A percentile compares a stretch with the other conserved stretches of the same genome.
Conservation (phyloP, 2,113 vertebrate genomes). For the Percina caprodes region DNA sequence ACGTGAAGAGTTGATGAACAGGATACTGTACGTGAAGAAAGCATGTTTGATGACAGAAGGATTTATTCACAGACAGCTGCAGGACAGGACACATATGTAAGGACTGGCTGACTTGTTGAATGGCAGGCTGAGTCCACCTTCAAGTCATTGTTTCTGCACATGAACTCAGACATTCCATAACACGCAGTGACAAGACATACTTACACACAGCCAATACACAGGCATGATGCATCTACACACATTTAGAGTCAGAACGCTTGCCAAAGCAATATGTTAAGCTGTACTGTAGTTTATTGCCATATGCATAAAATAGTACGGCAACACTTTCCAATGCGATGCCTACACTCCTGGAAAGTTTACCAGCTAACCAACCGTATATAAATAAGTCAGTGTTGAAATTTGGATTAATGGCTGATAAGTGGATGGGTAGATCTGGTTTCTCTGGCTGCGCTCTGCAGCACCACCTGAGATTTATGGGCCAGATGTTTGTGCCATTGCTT, state of each 20-base stretch:
- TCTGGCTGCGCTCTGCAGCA: conserved; percentile 51
- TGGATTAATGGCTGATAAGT: conserved; percentile 67
- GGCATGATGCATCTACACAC: conserved; percentile 19
- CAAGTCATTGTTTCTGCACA: conserved; percentile 57
- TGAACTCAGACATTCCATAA: conserved; percentile 70
- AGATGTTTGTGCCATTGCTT: conserved; percentile 74
- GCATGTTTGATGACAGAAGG: conserved; percentile 74
- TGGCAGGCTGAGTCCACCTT: conserved; percentile 50
- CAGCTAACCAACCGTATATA: conserved; percentile 26
- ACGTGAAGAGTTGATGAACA: conserved; percentile 44
- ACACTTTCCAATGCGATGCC: conserved; percentile 13
- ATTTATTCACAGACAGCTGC: conserved; percentile 82
- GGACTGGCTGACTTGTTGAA: conserved; percentile 45
- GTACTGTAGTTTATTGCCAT: conserved; percentile 16
- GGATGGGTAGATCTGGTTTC: conserved; percentile 48
- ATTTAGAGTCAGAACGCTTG: conserved; percentile 4
- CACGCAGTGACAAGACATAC: conserved; percentile 61
- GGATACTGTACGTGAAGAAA: conserved; percentile 47
- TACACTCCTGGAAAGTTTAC: conserved; percentile 20
- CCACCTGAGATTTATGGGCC: conserved; percentile 72
- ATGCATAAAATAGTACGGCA: conserved; percentile 7
- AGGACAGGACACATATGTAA: conserved; percentile 63
- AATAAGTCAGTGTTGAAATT: conserved; percentile 48
- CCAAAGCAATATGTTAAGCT: conserved; percentile 9
- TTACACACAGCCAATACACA: not conserved